Conservation (phyloP, 2,113 vertebrate genomes). For the Pomatostomus ruficeps region DNA sequence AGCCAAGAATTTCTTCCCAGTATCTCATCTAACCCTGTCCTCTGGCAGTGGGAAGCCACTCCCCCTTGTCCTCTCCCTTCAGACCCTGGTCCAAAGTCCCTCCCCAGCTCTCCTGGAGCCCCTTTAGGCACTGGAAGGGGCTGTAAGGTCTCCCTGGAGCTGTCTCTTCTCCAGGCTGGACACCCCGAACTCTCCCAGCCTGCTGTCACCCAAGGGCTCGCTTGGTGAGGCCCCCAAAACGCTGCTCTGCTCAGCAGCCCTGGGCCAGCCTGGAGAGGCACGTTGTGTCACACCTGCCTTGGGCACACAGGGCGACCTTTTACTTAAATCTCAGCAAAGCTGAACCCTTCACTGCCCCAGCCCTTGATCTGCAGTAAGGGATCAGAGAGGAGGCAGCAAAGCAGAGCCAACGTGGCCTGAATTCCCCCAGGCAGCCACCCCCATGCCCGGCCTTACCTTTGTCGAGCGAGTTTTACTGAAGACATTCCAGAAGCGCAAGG, state of each 20-base stretch:
- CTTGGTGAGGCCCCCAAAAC: not conserved
- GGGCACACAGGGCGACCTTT: not conserved
- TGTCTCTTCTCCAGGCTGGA: not conserved
- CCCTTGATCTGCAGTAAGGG: not conserved
- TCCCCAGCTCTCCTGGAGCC: not conserved
- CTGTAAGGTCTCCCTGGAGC: not conserved
- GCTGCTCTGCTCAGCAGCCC: not conserved
- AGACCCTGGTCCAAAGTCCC: fast-evolving
- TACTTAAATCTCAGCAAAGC: not conserved
- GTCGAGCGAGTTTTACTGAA: slow-evolving; percentile 98
- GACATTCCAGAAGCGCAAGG: slow-evolving; percentile 96
- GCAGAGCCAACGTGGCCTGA: not conserved
- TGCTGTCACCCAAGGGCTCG: not conserved
- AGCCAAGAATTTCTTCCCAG: not conserved
- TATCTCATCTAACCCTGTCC: not conserved
- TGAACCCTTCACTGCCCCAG: not conserved
- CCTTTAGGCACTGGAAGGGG: not conserved
- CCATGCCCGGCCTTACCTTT: slow-evolving; percentile 75
- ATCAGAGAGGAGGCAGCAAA: not conserved
- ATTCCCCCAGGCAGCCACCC: not conserved
- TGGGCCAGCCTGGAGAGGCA: not conserved
- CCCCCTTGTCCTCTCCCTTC: not conserved
- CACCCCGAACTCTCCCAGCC: not conserved
- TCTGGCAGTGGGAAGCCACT: not conserved
- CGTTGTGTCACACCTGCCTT: not conserved